Base-by-base conservation (phyloP, 2,113 vertebrate species). In the Takifugu bimaculatus region DNA sequence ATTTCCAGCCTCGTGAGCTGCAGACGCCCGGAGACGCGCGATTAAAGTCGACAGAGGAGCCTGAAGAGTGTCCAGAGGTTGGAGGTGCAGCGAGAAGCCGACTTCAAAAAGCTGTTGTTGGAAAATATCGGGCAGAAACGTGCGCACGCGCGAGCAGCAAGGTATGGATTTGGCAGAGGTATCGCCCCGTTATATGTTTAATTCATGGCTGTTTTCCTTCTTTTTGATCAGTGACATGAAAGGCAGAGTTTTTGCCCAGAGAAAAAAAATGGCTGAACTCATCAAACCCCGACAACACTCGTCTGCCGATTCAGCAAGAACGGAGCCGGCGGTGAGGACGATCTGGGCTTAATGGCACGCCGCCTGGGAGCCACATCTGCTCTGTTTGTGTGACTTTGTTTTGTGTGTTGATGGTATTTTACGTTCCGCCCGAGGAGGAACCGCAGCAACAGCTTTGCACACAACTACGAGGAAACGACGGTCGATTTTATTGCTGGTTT, bases 221-320 rank as follows among this genome's bases (percentile, higher is more conserved):
- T 85, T 86, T 87, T 82, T 86, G 84, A 88, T 86, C 82, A 82
- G 58, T 63, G 78, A 84, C 85, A 88, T 86, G 68, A 88, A 86
- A 87, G 78, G 29, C 45, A 75, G 63, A 76, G 65, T 71, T 48
- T 73, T 80, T 54, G 81, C 81, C 76, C 45, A 54, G 44, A 86
- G 82, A 82, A 84, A 51, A 80, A 75, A 84, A 85, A 87, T 83
- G 73, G 78, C 83, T 78, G 82, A 86, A 83, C 77, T 82, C 82
- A 84, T 86, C 82, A 81, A 86, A 85, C 80, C 4, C 70, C 50
- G 51, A 71, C 78, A 73, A 72, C 68, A 44, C 65, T 53, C 3
- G 54, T 14, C 73, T 71, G 73, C 71, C 79, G 60, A 27, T 81
- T 85, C 81, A 73, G 84, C 82, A 77, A 67, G 57, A 70, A 26